Base-by-base conservation (phyloP, 2,888 invertebrate species). In the Helicoverpa assulta region DNA sequence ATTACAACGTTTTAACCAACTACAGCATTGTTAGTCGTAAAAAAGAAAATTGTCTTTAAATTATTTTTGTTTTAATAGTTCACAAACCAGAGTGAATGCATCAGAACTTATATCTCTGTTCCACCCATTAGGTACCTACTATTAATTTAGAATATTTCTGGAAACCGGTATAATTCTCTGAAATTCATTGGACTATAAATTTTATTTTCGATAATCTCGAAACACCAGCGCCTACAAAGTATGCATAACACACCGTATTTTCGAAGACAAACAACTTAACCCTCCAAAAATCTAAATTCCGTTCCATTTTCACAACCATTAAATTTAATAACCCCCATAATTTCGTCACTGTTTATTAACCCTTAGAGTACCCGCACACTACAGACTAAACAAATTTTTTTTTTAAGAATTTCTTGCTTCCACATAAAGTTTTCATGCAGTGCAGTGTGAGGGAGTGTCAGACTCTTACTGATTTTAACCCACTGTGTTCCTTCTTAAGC, bases 241-340 rank as follows among this genome's bases (percentile, higher is more conserved):
- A 47, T 4, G 58, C 21, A 21, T 58, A 58, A 33, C 21, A 14
- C 53, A 14, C 12, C 40, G 0, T 53, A 12, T 18, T 16, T 54
- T 47, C n/a, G 5, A 47, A 33, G n/a, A 52, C 37, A 53, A 29
- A 76, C 77, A 67, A 61, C 61, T 72, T 60, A 40, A 53, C 37
- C 54, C 60, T 43, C 21, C 1, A 60, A 60, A 40, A 64, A 76
- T 77, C 65, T 26, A 78, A 73, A 77, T 77, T 60, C 65, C 68
- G 37, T 57, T 61, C 56, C 59, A 76, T 67, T 78, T 76, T 62
- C 66, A 75, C 54, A 43, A 63, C 56, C 70, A 60, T 70, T 47
- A 67, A 78, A 78, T 79, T 76, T 76, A 76, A 78, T 76, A 69
- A 66, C 77, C 67, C 40, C 62, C 33, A 75, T 75, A 78, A 76